phyloP scores from a whole-genome alignment of 2,797 vertebrate species.

The Notolepis coatsorum region DNA sequence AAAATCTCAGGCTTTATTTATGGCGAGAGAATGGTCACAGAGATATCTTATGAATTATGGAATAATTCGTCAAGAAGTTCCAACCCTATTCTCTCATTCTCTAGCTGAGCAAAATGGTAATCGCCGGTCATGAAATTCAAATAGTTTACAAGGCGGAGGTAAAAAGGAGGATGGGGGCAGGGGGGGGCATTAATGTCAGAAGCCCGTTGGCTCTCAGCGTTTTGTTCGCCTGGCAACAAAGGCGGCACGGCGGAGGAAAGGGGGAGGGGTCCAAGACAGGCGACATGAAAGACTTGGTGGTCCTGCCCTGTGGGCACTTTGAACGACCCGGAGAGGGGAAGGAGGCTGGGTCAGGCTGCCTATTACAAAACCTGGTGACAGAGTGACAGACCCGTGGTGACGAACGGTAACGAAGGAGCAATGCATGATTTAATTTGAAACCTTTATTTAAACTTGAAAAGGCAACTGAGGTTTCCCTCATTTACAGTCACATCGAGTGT shows the following conservation, averaged over 20 bases:
- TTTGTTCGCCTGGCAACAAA: conserved; percentile 70
- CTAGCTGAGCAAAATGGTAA: conserved; percentile 32
- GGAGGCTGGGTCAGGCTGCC: conserved; percentile 48
- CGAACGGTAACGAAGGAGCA: background rate
- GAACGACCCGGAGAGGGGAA: conserved; percentile 35
- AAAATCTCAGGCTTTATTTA: conserved; percentile 11
- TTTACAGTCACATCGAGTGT: too few species aligned
- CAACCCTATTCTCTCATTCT: conserved; percentile 23
- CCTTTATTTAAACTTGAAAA: too few species aligned
- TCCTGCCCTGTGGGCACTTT: conserved; percentile 54
- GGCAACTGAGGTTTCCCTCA: too few species aligned
- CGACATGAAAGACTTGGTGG: conserved; percentile 68
- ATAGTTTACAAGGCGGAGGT: conserved; percentile 41
- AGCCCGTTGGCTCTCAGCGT: conserved; percentile 52
- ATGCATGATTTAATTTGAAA: conserved; percentile 3
- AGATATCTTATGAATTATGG: conserved; percentile 39
- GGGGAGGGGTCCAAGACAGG: conserved; percentile 7
- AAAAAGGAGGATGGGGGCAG: too few species aligned
- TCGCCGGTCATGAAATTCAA: conserved; percentile 58
- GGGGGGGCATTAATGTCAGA: conserved; percentile 64
- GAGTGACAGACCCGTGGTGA: background rate
- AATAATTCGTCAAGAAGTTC: conserved; percentile 40
- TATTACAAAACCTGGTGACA: conserved; percentile 56
- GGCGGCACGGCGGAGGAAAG: conserved; percentile 5
- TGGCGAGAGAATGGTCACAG: background rate